Evolutionary conservation across 2,888 invertebrate genomes (phyloP), one percentile per base, ranked within the genome.

Genomic region (Galeruca laticollis): DNA sequence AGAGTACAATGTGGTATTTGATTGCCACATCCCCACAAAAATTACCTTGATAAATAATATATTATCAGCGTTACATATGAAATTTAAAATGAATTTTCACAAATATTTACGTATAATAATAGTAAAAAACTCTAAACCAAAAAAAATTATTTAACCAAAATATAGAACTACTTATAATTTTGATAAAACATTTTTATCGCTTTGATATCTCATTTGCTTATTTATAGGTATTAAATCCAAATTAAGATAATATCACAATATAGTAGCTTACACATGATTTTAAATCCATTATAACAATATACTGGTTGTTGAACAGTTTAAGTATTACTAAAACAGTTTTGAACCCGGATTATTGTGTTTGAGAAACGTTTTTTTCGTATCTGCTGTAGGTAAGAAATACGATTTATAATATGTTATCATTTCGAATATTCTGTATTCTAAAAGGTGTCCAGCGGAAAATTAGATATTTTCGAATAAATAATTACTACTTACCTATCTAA

Each of bases 141-240:
- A 15, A 56, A 35, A 33, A 15, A 6, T 33, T 9, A 57, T 15
- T 1, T 33, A 15, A 15, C 18, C 56, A 57, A 37, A 57, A 57
- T 35, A 57, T 57, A 57, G 35, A 20, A 20, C 40, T n/a, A 31
- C 31, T 61, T 20, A 26, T 62, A 37, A 52, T 54, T 37, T 52
- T 63, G 37, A 63, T 40, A 47, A 60, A 35, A 60, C n/a, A 18
- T 8, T 51, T 54, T 63, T 54, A 63, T 63, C 63, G 21, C 51
- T 21, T 40, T 37, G 21, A 52, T 63, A 63, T 63, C 63, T 63
- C 63, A 63, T 63, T 63, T 54, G 54, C 54, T 63, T 63, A 63
- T 63, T 54, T 63, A 54, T 26, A 52, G 26, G 26, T 52, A 52
- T 52, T 52, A 52, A 52, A 52, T 52, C 52, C 26, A 52, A 52